Conservation (phyloP, 2,888 invertebrate genomes). For the Julus scanicus region DNA sequence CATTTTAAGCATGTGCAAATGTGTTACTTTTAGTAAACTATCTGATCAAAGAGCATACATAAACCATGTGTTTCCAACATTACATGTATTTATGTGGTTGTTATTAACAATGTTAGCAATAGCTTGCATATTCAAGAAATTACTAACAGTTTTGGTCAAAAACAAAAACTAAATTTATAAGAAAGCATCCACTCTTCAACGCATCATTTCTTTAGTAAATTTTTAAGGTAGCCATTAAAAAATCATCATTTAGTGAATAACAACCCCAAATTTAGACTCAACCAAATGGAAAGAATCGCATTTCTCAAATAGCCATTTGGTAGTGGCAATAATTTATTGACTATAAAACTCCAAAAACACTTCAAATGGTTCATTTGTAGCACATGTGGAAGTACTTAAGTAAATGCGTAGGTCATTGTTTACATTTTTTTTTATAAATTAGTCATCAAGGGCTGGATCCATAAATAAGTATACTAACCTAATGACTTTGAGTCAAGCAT, state of each 20-base stretch:
- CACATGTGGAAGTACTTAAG: background rate
- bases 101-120: too few species aligned
- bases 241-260: too few species aligned
- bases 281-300: too few species aligned
- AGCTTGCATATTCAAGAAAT: too few species aligned
- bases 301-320: background rate
- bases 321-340: background rate
- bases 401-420: background rate
- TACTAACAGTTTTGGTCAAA: too few species aligned
- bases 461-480: background rate
- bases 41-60: background rate
- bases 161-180: too few species aligned
- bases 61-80: background rate
- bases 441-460: background rate
- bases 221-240: too few species aligned
- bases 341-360: background rate
- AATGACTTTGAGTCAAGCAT: background rate
- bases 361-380: background rate
- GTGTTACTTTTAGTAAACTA: background rate
- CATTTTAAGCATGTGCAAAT: constrained; percentile 4
- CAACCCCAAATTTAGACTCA: background rate
- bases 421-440: background rate
- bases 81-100: too few species aligned
- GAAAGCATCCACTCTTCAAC: too few species aligned
- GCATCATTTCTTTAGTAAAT: too few species aligned